phyloP scores from a whole-genome alignment of 2,888 invertebrate species.

The Mesopsocus fuscifrons region DNA sequence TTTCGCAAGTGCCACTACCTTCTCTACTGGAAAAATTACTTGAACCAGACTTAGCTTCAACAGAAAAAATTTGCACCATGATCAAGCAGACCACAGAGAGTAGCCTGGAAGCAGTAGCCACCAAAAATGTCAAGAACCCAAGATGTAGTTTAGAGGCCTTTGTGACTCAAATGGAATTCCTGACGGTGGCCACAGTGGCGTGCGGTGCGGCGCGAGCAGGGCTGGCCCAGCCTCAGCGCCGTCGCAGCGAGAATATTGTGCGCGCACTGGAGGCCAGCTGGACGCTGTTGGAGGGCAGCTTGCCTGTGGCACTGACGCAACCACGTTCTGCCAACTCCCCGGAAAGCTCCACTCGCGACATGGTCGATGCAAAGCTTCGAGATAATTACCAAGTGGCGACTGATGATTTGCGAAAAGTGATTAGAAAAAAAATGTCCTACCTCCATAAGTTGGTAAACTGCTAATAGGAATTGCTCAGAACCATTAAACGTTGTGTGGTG shows the following conservation, averaged over 20 bases:
- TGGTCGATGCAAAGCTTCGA: not conserved
- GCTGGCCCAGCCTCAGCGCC: not conserved
- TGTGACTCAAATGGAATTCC: not conserved
- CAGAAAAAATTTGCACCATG: not conserved
- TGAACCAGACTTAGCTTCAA: not conserved
- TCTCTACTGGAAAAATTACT: not conserved
- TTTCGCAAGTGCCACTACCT: not conserved
- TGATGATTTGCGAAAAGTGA: not conserved
- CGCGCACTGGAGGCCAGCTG: not conserved
- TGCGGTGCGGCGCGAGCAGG: not conserved
- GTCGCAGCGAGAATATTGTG: not conserved
- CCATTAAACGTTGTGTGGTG: too few species aligned
- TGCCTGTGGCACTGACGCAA: not conserved
- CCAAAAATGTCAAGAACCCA: not conserved
- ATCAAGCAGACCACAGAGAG: not conserved
- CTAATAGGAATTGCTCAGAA: too few species aligned
- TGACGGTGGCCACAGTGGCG: not conserved
- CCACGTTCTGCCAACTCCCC: not conserved
- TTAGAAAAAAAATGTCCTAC: not conserved
- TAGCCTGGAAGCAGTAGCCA: not conserved
- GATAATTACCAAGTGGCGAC: not conserved
- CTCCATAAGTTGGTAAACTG: not conserved
- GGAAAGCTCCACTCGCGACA: not conserved
- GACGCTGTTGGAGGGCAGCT: not conserved
- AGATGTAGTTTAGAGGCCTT: not conserved